Evolutionary conservation across 2,888 invertebrate species (phyloP).

Genomic region (Limnephilus auricula): DNA sequence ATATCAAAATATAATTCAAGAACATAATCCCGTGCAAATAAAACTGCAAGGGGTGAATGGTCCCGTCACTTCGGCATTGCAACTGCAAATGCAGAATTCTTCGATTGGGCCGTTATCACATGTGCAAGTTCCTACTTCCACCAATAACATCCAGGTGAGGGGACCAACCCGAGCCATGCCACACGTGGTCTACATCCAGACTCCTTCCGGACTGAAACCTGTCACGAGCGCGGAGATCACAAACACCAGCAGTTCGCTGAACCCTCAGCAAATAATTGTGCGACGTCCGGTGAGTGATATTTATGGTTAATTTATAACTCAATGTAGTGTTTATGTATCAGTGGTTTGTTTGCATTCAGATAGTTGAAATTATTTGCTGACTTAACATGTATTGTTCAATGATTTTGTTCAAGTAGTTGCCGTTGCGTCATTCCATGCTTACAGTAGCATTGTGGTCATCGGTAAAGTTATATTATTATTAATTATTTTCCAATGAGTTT

Average conservation of each 20-base stretch:
- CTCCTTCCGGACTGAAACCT: conserved; percentile 76
- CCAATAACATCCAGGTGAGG: conserved; percentile 68
- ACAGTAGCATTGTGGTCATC: neutral
- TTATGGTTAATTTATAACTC: neutral
- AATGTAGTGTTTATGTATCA: neutral
- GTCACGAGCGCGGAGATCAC: conserved; percentile 75
- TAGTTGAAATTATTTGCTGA: neutral
- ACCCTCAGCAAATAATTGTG: conserved; percentile 77
- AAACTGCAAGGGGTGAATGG: conserved; percentile 71
- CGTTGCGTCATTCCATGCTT: neutral
- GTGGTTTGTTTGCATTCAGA: neutral
- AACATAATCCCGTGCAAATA: conserved; percentile 40
- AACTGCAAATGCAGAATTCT: conserved; percentile 69
- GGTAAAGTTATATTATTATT: neutral
- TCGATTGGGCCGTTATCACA: conserved; percentile 72
- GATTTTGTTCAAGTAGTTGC: neutral
- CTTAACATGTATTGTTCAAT: neutral
- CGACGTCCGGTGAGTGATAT: conserved; percentile 75
- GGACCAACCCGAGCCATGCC: conserved; percentile 73
- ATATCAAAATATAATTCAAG: conserved; percentile 14
- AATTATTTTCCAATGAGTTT: no score
- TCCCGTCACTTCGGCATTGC: conserved; percentile 53
- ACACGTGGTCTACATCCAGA: conserved; percentile 81
- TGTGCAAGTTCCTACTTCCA: conserved; percentile 69
- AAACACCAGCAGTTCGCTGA: conserved; percentile 74